Evolutionary conservation across 2,888 invertebrate species (phyloP).

Genomic region (Eristalis pertinax): DNA sequence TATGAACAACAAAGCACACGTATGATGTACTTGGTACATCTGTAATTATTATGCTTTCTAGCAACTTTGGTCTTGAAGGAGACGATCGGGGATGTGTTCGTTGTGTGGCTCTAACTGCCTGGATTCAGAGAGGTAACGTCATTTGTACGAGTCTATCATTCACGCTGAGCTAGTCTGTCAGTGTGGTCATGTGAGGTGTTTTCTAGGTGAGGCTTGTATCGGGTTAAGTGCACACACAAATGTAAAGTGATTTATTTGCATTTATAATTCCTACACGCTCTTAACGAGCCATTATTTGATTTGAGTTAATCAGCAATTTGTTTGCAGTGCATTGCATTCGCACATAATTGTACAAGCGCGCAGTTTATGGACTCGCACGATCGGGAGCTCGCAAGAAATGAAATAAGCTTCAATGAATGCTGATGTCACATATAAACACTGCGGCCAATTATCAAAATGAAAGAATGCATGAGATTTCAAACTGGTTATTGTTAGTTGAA

Average conservation of each 20-base stretch:
- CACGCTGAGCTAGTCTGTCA: neutral
- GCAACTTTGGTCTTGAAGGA: neutral
- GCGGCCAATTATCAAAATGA: neutral
- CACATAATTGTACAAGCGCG: neutral
- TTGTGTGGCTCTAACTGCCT: neutral
- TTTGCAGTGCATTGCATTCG: neutral
- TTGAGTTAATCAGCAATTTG: neutral
- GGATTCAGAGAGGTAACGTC: neutral
- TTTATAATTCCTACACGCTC: neutral
- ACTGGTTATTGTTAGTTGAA: too few relatives aligned
- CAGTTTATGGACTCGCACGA: neutral
- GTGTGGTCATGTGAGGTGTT: neutral
- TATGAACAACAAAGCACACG: too few relatives aligned
- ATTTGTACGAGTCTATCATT: neutral
- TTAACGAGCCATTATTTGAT: neutral
- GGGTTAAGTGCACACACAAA: neutral
- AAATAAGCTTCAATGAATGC: neutral
- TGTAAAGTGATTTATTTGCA: neutral
- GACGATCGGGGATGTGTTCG: neutral
- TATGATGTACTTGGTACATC: neutral
- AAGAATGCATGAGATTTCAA: neutral
- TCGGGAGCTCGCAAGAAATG: neutral
- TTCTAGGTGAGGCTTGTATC: neutral
- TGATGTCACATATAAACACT: neutral
- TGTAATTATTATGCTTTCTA: neutral